phyloP scores from a whole-genome alignment of 2,888 invertebrate genomes.

The Hermodice carunculata region DNA sequence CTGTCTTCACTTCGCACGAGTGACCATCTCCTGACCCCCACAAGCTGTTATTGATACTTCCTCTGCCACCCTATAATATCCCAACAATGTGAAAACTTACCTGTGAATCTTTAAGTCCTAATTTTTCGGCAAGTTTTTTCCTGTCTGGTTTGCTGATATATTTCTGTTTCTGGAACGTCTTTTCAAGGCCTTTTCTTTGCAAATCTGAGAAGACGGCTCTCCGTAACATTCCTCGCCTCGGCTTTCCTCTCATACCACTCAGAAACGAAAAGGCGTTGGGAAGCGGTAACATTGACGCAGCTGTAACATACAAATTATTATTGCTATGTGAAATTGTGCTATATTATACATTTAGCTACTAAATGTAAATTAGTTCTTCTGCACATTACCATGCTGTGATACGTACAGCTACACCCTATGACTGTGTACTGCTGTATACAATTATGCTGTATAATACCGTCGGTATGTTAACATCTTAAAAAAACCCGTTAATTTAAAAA shows the following conservation, averaged over 20 bases:
- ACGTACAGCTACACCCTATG: no score
- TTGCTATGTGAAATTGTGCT: no score
- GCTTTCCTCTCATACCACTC: slow-evolving; percentile 74
- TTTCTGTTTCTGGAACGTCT: slow-evolving; percentile 95
- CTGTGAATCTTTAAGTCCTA: slow-evolving; percentile 97
- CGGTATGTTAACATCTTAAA: no score
- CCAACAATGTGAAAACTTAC: slow-evolving; percentile 73
- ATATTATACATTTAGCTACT: no score
- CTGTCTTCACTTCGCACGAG: neutral
- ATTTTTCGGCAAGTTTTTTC: slow-evolving; percentile 95
- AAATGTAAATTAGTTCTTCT: no score
- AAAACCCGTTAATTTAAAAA: no score
- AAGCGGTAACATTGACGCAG: slow-evolving; percentile 48
- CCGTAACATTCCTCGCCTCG: slow-evolving; percentile 95
- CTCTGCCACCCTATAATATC: neutral
- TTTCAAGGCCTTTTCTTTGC: slow-evolving; percentile 95
- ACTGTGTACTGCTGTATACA: no score
- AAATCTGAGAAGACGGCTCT: slow-evolving; percentile 97
- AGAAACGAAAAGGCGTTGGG: slow-evolving; percentile 65
- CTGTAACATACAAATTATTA: slow-evolving; percentile 9
- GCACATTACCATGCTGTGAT: no score
- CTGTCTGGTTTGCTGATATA: slow-evolving; percentile 99
- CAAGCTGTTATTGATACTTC: neutral
- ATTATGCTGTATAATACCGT: no score
- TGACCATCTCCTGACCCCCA: neutral